These are phyloP conservation scores for Rhingia campestris DNA, from an alignment of 2,888 invertebrate genomes.

Conservation along the genomic window DNA sequence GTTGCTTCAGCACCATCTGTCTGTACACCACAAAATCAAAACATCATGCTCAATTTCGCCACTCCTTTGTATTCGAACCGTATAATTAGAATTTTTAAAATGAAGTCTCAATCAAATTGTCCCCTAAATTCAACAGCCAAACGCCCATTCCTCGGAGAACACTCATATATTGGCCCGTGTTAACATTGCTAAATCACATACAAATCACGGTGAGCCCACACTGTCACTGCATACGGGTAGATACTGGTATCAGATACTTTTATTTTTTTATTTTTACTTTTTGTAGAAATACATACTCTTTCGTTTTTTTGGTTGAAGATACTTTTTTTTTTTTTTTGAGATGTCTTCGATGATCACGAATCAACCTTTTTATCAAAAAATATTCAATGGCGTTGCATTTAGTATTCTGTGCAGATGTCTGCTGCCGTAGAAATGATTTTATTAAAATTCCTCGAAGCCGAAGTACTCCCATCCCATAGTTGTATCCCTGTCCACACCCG, in stretches of 20 bases:
- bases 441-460: conserved; percentile 73
- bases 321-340: conserved; percentile 46
- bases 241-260: not conserved
- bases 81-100: too few species aligned
- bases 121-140: not conserved
- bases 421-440: conserved; percentile 72
- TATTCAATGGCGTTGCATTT: conserved; percentile 70
- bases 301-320: conserved; percentile 18
- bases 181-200: conserved; percentile 34
- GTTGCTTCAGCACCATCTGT: too few species aligned
- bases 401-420: conserved; percentile 72
- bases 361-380: conserved; percentile 71
- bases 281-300: not conserved
- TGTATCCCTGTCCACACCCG: conserved; percentile 39
- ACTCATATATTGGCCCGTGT: not conserved
- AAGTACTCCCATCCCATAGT: conserved; percentile 29
- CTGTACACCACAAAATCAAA: too few species aligned
- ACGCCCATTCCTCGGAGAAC: not conserved
- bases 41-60: too few species aligned
- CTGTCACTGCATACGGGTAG: conserved; percentile 1
- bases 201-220: conserved; percentile 34
- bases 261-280: conserved; percentile 13
- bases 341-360: conserved; percentile 71
- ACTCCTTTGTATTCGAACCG: too few species aligned
- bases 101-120: too few species aligned